Evolutionary conservation across 35 echinoderm and acorn worm species (phyloP).

Genomic region (Nesometra sesokonis): DNA sequence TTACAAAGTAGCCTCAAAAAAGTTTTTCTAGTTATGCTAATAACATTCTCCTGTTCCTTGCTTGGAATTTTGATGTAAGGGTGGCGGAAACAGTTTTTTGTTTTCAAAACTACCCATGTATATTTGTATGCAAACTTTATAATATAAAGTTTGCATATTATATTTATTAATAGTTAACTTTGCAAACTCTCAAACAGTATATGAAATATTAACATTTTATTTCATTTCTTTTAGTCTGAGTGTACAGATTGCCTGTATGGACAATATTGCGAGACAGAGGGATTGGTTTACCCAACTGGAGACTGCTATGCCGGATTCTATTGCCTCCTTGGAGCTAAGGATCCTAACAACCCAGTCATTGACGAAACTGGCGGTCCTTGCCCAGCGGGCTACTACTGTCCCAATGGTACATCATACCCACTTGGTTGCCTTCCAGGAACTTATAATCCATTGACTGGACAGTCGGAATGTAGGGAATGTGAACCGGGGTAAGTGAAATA

Average conservation of each 20-base stretch:
- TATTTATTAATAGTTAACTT: no score
- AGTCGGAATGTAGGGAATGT: constrained; percentile 69
- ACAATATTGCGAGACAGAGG: constrained; percentile 57
- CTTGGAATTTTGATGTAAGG: no score
- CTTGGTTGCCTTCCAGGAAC: constrained; percentile 76
- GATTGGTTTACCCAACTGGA: constrained; percentile 54
- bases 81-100: no score
- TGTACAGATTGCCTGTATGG: constrained; percentile 80
- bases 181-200: no score
- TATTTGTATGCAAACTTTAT: no score
- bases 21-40: no score
- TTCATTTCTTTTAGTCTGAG: constrained; percentile 55
- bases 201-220: not conserved
- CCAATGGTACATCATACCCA: constrained; percentile 81
- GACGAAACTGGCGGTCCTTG: constrained; percentile 79
- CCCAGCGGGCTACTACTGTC: constrained; percentile 71
- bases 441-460: constrained; percentile 71
- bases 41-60: no score
- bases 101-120: no score
- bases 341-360: constrained; percentile 66
- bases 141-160: no score
- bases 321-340: constrained; percentile 67
- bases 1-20: no score
- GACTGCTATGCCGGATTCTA: constrained; percentile 85
- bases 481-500: constrained; percentile 65